phyloP scores from a whole-genome alignment of 2,888 invertebrate species.

The Osmoderma eremita region DNA sequence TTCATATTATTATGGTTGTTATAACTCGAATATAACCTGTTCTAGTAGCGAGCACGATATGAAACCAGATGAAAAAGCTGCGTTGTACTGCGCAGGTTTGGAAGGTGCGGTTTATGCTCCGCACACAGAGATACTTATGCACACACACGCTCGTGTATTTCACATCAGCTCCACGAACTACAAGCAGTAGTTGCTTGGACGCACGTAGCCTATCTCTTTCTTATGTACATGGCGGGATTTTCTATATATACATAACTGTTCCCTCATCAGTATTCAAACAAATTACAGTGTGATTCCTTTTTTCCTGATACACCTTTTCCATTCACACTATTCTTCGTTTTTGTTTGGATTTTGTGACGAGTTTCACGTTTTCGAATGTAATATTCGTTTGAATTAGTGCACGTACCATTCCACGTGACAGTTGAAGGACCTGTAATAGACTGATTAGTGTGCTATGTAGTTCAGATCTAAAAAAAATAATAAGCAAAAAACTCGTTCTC shows the following conservation, averaged over 20 bases:
- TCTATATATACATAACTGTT: slow-evolving; percentile 30
- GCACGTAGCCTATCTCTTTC: not conserved
- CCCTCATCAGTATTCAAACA: not conserved
- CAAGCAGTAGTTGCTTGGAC: slow-evolving; percentile 37
- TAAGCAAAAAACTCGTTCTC: too few species aligned
- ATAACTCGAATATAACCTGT: not conserved
- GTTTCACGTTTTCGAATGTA: too few species aligned
- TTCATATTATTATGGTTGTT: too few species aligned
- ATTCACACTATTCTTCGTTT: too few species aligned
- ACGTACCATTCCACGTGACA: too few species aligned
- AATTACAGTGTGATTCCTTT: too few species aligned
- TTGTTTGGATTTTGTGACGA: too few species aligned
- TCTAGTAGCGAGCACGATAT: not conserved
- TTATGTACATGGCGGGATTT: slow-evolving; percentile 30
- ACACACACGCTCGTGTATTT: slow-evolving; percentile 43
- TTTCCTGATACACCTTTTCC: too few species aligned
- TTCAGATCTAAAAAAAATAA: too few species aligned
- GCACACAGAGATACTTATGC: not conserved
- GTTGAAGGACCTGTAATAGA: too few species aligned
- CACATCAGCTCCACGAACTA: slow-evolving; percentile 43
- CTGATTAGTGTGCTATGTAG: too few species aligned
- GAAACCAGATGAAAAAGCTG: slow-evolving; percentile 19
- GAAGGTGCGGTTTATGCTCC: slow-evolving; percentile 37
- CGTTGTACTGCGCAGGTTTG: slow-evolving; percentile 33
- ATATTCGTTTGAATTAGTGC: too few species aligned